Evolutionary conservation across 2,113 vertebrate species (phyloP).

Genomic region (Podarcis raffonei): DNA sequence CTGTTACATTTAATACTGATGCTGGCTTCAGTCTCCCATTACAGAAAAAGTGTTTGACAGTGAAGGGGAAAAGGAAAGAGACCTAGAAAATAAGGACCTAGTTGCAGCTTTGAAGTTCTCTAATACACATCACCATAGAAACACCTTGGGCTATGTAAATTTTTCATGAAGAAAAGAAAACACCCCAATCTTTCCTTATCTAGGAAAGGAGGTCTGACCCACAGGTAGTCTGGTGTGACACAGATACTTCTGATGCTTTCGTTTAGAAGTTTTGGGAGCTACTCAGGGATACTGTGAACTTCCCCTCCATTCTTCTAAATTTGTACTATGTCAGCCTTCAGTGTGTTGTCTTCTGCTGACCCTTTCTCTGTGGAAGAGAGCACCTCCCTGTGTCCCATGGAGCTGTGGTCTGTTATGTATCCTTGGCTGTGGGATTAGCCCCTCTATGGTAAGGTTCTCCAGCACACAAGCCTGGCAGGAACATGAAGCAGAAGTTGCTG

Average conservation of each 20-base stretch:
- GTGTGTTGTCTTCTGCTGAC: neutral
- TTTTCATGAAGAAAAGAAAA: conserved; percentile 51
- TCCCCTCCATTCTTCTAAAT: conserved; percentile 23
- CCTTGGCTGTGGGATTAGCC: neutral
- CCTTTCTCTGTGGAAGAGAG: neutral
- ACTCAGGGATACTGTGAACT: conserved; percentile 56
- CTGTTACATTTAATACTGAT: conserved; percentile 53
- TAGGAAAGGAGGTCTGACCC: conserved; percentile 65
- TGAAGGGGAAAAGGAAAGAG: conserved; percentile 29
- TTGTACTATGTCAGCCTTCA: neutral
- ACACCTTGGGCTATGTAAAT: conserved; percentile 63
- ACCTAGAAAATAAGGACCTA: conserved; percentile 36
- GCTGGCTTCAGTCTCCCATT: conserved; percentile 53
- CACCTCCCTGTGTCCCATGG: neutral
- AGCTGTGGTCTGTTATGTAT: neutral
- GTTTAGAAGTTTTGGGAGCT: conserved; percentile 56
- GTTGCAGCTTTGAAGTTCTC: conserved; percentile 49
- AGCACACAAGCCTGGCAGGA: neutral
- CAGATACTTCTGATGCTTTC: conserved; percentile 52
- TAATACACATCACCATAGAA: conserved; percentile 64
- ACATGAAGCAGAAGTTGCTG: neutral
- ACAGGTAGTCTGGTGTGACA: conserved; percentile 49
- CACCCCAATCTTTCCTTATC: conserved; percentile 54
- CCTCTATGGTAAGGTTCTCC: too few species aligned
- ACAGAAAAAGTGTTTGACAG: conserved; percentile 50